A percentile compares a stretch with the other conserved stretches of the same genome.
phyloP scores from a whole-genome alignment of 2,797 vertebrate genomes.

The Botia kubotai region DNA sequence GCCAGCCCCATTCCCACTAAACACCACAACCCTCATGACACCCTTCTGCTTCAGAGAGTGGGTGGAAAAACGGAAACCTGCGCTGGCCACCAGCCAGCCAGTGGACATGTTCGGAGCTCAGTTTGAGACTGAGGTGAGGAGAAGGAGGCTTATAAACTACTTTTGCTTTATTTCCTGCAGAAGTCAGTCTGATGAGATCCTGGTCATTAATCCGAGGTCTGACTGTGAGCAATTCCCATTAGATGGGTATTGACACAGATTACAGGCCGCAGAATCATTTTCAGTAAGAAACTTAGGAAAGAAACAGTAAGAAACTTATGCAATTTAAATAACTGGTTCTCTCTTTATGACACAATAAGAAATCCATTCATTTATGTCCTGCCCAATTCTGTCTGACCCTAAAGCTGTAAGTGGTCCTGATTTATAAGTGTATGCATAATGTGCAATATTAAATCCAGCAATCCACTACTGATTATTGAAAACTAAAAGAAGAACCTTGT shows the following conservation, averaged over 20 bases:
- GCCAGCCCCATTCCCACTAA: constrained; percentile 86
- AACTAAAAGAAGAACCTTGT: too few relatives aligned
- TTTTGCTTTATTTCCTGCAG: background rate
- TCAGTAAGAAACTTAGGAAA: background rate
- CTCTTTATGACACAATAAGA: background rate
- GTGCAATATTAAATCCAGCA: background rate
- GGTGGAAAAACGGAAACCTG: constrained; percentile 76
- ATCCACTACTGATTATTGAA: too few relatives aligned
- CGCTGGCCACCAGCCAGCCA: constrained; percentile 74
- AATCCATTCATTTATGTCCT: background rate
- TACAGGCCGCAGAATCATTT: constrained; percentile 10
- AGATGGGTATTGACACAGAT: background rate
- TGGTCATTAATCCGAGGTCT: constrained; percentile 15
- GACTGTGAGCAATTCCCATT: constrained; percentile 11
- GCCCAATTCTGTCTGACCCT: too few relatives aligned
- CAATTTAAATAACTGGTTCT: too few relatives aligned
- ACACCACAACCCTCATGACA: constrained; percentile 82
- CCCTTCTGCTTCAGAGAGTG: constrained; percentile 86
- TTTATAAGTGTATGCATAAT: background rate
- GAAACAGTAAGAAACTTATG: background rate
- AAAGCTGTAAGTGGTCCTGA: background rate
- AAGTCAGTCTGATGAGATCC: constrained; percentile 3
- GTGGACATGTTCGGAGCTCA: constrained; percentile 86
- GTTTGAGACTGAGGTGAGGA: constrained; percentile 87
- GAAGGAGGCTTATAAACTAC: background rate